Conservation (phyloP, 2,113 vertebrate genomes). For the Hemiprocne comata region DNA sequence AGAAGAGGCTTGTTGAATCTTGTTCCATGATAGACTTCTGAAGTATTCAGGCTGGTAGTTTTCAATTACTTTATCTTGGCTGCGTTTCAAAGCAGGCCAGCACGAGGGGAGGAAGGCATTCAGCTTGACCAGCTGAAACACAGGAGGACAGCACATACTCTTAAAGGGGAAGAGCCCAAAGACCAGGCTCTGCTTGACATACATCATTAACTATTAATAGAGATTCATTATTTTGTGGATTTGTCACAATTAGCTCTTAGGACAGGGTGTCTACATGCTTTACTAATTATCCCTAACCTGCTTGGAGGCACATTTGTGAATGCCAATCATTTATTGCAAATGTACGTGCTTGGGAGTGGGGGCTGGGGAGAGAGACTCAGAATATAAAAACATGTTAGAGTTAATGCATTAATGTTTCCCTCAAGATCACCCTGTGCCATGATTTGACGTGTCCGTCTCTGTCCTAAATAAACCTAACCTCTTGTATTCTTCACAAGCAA, state of each 20-base stretch:
- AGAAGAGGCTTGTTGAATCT: constrained; percentile 71
- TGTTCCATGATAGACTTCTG: constrained; percentile 57
- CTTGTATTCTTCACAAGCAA: constrained; percentile 26
- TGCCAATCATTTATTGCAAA: constrained; percentile 72
- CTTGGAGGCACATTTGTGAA: constrained; percentile 71
- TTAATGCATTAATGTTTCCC: constrained; percentile 46
- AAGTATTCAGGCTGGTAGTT: constrained; percentile 53
- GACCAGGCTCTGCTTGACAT: constrained; percentile 13
- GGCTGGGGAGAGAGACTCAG: neutral
- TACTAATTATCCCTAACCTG: constrained; percentile 75
- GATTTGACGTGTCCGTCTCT: constrained; percentile 42
- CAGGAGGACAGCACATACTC: neutral
- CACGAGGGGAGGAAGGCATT: neutral
- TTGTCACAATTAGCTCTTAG: constrained; percentile 69
- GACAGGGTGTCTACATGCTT: constrained; percentile 66
- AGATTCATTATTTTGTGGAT: constrained; percentile 70
- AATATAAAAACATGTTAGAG: constrained; percentile 30
- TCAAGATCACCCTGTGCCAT: constrained; percentile 35
- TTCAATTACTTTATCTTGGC: constrained; percentile 67
- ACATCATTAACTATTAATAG: constrained; percentile 72
- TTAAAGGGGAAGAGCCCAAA: constrained; percentile 25
- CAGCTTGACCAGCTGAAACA: constrained; percentile 52
- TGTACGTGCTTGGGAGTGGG: constrained; percentile 56
- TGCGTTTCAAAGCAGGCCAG: constrained; percentile 36
- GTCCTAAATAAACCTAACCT: constrained; percentile 65